Conservation (phyloP, 2,888 invertebrate genomes). For the Mythimna ferrago region DNA sequence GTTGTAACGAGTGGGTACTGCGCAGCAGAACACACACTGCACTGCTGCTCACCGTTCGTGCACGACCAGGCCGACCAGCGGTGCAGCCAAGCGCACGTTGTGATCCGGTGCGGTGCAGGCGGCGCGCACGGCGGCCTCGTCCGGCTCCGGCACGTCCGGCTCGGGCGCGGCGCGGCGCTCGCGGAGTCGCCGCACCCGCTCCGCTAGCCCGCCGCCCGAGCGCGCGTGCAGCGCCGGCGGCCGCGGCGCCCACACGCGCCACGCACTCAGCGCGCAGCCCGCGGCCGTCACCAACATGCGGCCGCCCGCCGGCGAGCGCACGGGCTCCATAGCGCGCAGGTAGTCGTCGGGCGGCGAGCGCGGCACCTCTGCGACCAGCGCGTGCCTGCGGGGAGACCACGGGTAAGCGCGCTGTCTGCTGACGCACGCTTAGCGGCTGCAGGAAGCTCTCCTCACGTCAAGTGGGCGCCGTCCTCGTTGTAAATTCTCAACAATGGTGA, state of each 20-base stretch:
- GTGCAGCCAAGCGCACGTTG: conserved; percentile 54
- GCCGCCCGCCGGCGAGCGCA: conserved; percentile 24
- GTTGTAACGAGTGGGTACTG: not conserved
- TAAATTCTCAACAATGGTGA: conserved; percentile 78
- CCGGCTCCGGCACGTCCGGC: conserved; percentile 62
- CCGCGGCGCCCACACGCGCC: conserved; percentile 67
- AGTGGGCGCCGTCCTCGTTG: conserved; percentile 77
- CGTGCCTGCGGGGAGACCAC: conserved; percentile 61
- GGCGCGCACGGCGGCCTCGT: conserved; percentile 72
- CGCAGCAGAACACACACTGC: no score
- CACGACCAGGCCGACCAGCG: conserved; percentile 71
- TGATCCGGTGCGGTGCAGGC: conserved; percentile 69
- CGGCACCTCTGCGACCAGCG: conserved; percentile 65
- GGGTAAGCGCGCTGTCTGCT: conserved; percentile 10
- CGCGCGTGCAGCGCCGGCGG: conserved; percentile 61
- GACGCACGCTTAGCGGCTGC: no score
- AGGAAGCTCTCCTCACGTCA: conserved; percentile 75
- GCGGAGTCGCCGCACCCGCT: conserved; percentile 58
- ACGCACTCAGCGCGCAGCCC: conserved; percentile 65
- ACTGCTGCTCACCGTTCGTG: conserved; percentile 67
- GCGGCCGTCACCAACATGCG: conserved; percentile 61
- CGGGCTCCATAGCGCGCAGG: conserved; percentile 8
- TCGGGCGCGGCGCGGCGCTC: conserved; percentile 51
- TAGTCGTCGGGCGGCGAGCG: conserved; percentile 21
- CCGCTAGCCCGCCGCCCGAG: conserved; percentile 57